Conservation (phyloP, 2,888 invertebrate genomes). For the Cyclophora albipunctata region DNA sequence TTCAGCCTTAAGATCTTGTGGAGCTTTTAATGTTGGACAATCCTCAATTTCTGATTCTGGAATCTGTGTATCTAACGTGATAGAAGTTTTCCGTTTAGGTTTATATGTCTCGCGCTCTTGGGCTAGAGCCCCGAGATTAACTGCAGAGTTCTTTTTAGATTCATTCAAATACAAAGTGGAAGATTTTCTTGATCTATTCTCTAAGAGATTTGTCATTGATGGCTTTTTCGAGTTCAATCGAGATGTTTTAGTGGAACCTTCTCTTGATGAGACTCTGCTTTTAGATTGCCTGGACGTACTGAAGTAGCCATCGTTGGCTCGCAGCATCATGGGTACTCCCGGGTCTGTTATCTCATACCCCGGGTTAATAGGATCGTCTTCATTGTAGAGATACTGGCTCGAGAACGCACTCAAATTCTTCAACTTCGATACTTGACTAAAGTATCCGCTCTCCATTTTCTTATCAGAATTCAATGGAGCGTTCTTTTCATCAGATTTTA, state of each 20-base stretch:
- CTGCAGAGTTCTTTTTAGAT: slow-evolving; percentile 66
- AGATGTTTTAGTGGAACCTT: slow-evolving; percentile 61
- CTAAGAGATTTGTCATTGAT: slow-evolving; percentile 62
- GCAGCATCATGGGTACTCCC: slow-evolving; percentile 79
- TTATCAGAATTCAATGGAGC: slow-evolving; percentile 21
- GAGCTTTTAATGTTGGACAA: slow-evolving; percentile 66
- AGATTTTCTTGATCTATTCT: slow-evolving; percentile 62
- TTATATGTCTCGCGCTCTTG: slow-evolving; percentile 53
- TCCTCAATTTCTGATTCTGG: slow-evolving; percentile 71
- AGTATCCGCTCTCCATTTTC: slow-evolving; percentile 54
- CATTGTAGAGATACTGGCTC: slow-evolving; percentile 79
- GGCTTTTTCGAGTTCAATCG: slow-evolving; percentile 63
- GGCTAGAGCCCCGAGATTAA: slow-evolving; percentile 48
- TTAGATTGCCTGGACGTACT: slow-evolving; percentile 67
- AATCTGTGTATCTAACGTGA: slow-evolving; percentile 52
- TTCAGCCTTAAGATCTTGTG: slow-evolving; percentile 70
- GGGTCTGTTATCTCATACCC: slow-evolving; percentile 81
- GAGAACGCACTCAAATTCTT: slow-evolving; percentile 70
- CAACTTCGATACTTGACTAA: slow-evolving; percentile 53
- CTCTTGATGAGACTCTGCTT: slow-evolving; percentile 56
- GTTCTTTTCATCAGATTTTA: slow-evolving; percentile 23
- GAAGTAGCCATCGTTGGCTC: slow-evolving; percentile 78
- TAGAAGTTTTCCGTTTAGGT: slow-evolving; percentile 59
- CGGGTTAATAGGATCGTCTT: slow-evolving; percentile 76
- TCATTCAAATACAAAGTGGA: slow-evolving; percentile 65